Evolutionary conservation across 2,888 invertebrate species (phyloP).

Genomic region (Thysanoteuthis rhombus): DNA sequence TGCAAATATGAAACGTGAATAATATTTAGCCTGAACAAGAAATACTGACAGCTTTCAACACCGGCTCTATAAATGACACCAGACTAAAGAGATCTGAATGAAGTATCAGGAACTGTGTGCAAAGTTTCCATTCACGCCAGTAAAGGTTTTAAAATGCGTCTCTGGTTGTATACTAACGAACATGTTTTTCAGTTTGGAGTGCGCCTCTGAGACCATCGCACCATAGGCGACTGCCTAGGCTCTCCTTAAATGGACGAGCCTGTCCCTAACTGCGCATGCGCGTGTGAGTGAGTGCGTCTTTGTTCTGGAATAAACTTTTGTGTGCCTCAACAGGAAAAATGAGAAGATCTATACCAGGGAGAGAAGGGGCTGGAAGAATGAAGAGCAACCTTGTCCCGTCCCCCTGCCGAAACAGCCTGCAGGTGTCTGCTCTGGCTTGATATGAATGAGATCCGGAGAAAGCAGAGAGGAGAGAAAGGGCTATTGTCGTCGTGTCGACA

Average conservation of each 20-base stretch:
- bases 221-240: too few relatives aligned
- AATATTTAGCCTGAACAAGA: neutral
- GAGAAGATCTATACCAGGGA: neutral
- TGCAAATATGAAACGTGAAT: neutral
- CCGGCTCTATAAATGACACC: neutral
- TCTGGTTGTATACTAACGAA: too few relatives aligned
- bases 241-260: too few relatives aligned
- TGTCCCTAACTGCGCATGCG: neutral
- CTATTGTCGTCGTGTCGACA: neutral
- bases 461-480: neutral
- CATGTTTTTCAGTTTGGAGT: too few relatives aligned
- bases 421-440: neutral
- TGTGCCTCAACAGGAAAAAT: neutral
- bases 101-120: neutral
- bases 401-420: neutral
- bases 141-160: too few relatives aligned
- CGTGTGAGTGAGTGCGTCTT: neutral
- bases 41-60: neutral
- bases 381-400: neutral
- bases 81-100: neutral
- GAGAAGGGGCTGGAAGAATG: neutral
- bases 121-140: too few relatives aligned
- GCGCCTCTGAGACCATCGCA: too few relatives aligned
- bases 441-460: neutral
- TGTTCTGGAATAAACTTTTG: neutral